These are phyloP conservation scores for Ficedula albicollis DNA, from an alignment of 2,797 vertebrate species.

Conservation along the genomic window DNA sequence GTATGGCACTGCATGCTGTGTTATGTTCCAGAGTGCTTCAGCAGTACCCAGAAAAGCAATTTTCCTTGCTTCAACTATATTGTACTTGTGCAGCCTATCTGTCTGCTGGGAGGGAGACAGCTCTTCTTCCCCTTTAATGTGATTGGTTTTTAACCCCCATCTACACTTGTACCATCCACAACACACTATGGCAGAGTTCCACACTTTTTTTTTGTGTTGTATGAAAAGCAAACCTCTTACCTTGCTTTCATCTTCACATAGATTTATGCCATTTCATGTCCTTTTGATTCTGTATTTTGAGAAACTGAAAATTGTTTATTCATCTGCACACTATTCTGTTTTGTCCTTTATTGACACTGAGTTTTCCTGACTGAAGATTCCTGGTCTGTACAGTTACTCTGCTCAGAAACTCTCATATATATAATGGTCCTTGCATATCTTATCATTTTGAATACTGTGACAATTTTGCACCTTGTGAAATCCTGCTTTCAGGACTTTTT, in stretches of 20 bases:
- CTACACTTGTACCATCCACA: not conserved
- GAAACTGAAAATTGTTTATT: not conserved
- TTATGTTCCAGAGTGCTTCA: not conserved
- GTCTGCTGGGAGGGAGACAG: not conserved
- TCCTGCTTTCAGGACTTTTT: not conserved
- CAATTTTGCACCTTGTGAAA: not conserved
- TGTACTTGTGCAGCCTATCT: not conserved
- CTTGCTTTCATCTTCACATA: not conserved
- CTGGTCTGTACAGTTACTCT: not conserved
- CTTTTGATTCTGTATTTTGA: not conserved
- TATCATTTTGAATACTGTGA: not conserved
- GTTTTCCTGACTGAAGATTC: not conserved
- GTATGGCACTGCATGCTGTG: fast-evolving
- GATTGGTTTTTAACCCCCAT: not conserved
- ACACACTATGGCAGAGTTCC: not conserved
- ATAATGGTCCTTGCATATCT: not conserved
- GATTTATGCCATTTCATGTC: not conserved
- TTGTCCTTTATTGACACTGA: not conserved
- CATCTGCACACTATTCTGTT: not conserved
- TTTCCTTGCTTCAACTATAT: not conserved
- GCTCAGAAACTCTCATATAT: not conserved
- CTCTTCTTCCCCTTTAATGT: not conserved
- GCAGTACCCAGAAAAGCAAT: not conserved
- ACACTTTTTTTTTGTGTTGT: not conserved
- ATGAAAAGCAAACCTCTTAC: not conserved